Base-by-base conservation (phyloP, 2,797 vertebrate species). In the Sternarchorhynchus goeldii region DNA sequence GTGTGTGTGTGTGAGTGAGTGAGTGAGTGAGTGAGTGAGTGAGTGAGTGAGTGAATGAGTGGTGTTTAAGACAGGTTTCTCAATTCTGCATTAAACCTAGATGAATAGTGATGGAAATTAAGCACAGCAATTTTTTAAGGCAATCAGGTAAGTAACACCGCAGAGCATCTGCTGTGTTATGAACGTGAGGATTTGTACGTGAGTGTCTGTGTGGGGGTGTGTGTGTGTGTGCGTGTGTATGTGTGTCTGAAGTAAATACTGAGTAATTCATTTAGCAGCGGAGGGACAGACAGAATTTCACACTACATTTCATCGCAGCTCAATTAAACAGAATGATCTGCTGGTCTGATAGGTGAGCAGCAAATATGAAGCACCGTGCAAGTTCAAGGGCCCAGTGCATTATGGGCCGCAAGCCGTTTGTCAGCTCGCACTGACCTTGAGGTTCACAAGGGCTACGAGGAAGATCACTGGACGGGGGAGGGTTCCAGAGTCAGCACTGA, bases 361-460 rank as follows among this genome's bases (percentile, higher is more conserved):
- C 85, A 88, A 85, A 81, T 81, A 75, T 59, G 20, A 58, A 79
- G 63, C 81, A 81, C 89, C 81, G 80, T 88, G 87, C 86, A 87
- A 86, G 88, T 89, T 88, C 85, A 90, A 88, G 90, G 89, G 84
- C 85, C 88, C 31, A 14, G 87, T 86, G 81, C 88, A 83, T 89
- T 88, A 89, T 86, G 83, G 82, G 86, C 83, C 82, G 80, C 59
- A 71, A 84, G 83, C 72, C 81, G 89, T 91, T 89, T 89, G 88
- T 91, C 91, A 92, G 86, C 60, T 77, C 77, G 83, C 87, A 84
- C 85, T 89, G 91, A 93, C 92, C 93, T 94, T 94, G 91, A 87
- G 68, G 29, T 41, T 73, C 16, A 6, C 67, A 72, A 60, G 72
- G 68, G 67, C 60, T 25, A n/a, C 16, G 5, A 34, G 16, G 31